phyloP scores from a whole-genome alignment of 2,888 invertebrate genomes.

The Polietes domitor region DNA sequence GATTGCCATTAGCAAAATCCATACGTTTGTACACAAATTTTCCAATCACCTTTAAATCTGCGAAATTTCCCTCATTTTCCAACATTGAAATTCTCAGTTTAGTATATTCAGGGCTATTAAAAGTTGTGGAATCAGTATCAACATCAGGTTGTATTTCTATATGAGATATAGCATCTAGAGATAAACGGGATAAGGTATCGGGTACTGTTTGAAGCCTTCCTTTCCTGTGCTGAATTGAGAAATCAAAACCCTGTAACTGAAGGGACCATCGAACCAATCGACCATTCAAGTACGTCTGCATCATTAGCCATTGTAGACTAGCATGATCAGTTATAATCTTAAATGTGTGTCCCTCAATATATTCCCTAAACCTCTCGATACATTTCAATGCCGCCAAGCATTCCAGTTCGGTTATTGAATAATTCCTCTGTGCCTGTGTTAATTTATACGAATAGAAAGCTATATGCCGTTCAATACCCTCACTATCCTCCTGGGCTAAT shows the following conservation, averaged over 20 bases:
- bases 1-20: not conserved
- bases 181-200: constrained; percentile 45
- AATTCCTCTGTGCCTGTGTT: not conserved
- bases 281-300: too few species aligned
- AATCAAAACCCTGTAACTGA: too few species aligned
- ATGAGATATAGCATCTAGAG: too few species aligned
- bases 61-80: constrained; percentile 15
- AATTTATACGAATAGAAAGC: not conserved
- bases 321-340: constrained; percentile 1
- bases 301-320: constrained; percentile 37
- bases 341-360: constrained; percentile 39
- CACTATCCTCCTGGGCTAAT: constrained; percentile 30
- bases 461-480: constrained; percentile 46
- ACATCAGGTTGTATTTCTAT: constrained; percentile 24
- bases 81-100: constrained; percentile 6
- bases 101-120: constrained; percentile 18
- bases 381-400: too few species aligned
- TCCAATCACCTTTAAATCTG: constrained; percentile 46
- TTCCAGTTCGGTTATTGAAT: too few species aligned
- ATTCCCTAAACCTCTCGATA: constrained; percentile 22
- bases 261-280: too few species aligned
- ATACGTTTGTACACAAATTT: too few species aligned
- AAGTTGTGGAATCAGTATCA: constrained; percentile 18
- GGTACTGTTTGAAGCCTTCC: constrained; percentile 33
- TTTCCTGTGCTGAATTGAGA: constrained; percentile 37